Percentiles rank a stretch among this genome's conserved stretches.
These are phyloP conservation scores for Hemibagrus wyckioides DNA, from an alignment of 2,113 vertebrate species.

Conservation along the genomic window DNA sequence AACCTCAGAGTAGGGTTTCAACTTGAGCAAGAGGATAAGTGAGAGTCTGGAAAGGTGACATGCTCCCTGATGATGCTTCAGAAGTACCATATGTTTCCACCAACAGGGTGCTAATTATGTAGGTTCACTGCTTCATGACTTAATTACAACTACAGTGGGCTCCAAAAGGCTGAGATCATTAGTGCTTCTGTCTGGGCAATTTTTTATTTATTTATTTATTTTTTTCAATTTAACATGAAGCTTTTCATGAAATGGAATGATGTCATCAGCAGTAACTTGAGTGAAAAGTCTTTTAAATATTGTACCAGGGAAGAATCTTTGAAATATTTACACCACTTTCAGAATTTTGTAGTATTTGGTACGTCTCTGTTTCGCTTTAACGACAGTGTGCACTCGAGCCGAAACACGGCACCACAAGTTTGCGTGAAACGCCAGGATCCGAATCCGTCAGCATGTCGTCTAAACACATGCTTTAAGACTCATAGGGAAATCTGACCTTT, in stretches of 20 bases:
- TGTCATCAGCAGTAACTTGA: not conserved
- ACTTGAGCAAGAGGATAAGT: not conserved
- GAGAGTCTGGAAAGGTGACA: not conserved
- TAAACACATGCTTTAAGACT: not conserved
- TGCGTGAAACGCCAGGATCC: too few relatives aligned
- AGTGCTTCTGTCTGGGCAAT: not conserved
- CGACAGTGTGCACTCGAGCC: too few relatives aligned
- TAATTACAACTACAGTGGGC: not conserved
- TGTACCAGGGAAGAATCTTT: too few relatives aligned
- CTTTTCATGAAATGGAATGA: too few relatives aligned
- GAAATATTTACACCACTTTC: too few relatives aligned
- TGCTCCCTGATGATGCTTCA: not conserved
- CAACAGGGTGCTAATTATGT: not conserved
- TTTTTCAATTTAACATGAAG: not conserved
- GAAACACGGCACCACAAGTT: too few relatives aligned
- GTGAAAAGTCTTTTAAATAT: not conserved
- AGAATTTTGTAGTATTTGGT: not conserved
- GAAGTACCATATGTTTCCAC: not conserved
- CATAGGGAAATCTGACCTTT: not conserved
- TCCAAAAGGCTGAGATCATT: not conserved
- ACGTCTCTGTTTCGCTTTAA: too few relatives aligned
- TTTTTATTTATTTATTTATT: too few relatives aligned
- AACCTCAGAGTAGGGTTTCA: not conserved
- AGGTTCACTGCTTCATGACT: not conserved
- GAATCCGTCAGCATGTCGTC: not conserved